Base-by-base conservation (phyloP, 2,888 invertebrate species). In the Pantelozetes paolii region DNA sequence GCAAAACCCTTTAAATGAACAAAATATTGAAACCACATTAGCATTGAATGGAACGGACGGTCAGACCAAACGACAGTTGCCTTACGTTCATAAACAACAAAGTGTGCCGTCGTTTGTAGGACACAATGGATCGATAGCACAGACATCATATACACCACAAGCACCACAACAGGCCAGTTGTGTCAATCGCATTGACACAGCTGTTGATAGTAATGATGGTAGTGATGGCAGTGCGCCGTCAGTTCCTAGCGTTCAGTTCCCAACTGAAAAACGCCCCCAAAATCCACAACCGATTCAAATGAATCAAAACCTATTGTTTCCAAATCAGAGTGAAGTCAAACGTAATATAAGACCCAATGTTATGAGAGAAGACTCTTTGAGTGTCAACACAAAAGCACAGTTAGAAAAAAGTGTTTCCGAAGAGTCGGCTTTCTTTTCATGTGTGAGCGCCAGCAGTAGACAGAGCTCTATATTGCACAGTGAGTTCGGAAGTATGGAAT, bases 351-450 rank as follows among this genome's bases (percentile, higher is more conserved):
- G 40, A 36, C 23, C 23, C 9, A 20, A 20, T 20, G 54, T 54
- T 32, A n/a, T 8, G 2, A 45, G 71, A 45, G 71, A 71, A 30
- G 71, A 71, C 54, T 71, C 71, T 15, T 48, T 71, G 40, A 71
- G 50, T 20, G 71, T 54, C 30, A 50, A 71, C n/a, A 45, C 45
- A 32, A 48, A 40, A 18, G 48, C 42, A 23, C 48, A 71, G 54
- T 73, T 75, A 40, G 75, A 75, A 45, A 75, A 75, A 73, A 78
- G 77, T 69, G 71, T 76, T 71, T 77, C 78, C 45, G 75, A 76
- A 50, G 78, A 78, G 70, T 78, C 78, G 11, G 75, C 75, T 13
- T 76, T 77, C 59, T 78, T 76, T 69, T 76, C 76, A 18, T 76
- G 74, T 48, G 77, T 76, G 36, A 76, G 76, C 32, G 42, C 40